Evolutionary conservation across 2,113 vertebrate species (phyloP).

Genomic region (Anser brachyrhynchus): DNA sequence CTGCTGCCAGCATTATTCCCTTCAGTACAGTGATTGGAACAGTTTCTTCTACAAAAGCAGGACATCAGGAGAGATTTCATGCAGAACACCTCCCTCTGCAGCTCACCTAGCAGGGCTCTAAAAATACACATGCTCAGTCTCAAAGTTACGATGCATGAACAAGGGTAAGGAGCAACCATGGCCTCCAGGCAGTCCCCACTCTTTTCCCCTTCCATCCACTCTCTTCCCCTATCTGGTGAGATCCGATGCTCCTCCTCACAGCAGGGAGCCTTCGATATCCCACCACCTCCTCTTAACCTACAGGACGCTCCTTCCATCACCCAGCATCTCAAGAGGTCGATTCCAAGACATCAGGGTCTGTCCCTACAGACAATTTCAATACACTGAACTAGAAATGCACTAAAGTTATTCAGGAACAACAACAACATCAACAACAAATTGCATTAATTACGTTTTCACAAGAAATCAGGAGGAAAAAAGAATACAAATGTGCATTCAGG

Average conservation of each 20-base stretch:
- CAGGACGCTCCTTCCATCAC: not conserved
- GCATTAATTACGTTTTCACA: not conserved
- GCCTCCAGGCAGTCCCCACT: not conserved
- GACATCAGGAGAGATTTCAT: not conserved
- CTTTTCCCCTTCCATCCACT: not conserved
- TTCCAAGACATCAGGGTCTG: not conserved
- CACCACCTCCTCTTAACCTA: not conserved
- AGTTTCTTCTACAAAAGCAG: not conserved
- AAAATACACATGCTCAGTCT: not conserved
- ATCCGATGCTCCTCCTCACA: not conserved
- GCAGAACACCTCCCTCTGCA: not conserved
- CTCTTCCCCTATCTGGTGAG: not conserved
- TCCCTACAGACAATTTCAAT: not conserved
- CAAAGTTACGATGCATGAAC: not conserved
- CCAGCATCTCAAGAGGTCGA: not conserved
- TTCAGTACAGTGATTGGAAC: not conserved
- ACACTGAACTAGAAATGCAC: not conserved
- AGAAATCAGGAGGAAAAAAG: not conserved
- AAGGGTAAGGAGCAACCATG: not conserved
- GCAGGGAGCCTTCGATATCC: not conserved
- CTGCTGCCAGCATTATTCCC: not conserved
- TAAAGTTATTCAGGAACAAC: not conserved
- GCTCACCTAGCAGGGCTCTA: not conserved
- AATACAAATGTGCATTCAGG: not conserved
- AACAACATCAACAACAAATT: not conserved